Evolutionary conservation across 2,797 vertebrate genomes (phyloP).

Genomic region (Lithobates sylvaticus): DNA sequence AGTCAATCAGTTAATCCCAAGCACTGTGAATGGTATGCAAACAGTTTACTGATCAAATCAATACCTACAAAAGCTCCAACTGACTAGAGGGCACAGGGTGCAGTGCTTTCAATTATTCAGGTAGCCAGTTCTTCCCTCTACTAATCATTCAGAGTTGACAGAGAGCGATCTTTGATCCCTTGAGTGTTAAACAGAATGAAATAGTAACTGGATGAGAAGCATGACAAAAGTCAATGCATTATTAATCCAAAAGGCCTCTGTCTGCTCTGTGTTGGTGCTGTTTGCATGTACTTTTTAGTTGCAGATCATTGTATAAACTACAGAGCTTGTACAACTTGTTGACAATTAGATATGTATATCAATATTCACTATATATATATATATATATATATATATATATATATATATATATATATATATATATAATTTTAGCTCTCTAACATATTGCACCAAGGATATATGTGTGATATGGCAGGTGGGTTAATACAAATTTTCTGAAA

Average conservation of each 20-base stretch:
- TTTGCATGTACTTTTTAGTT: not conserved
- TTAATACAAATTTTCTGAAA: too few relatives aligned
- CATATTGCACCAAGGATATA: too few relatives aligned
- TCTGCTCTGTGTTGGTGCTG: not conserved
- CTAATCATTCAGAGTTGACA: conserved; percentile 47
- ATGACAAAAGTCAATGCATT: conserved; percentile 49
- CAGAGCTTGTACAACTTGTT: conserved; percentile 4
- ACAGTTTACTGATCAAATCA: conserved; percentile 9
- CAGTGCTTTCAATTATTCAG: conserved; percentile 41
- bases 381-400: not conserved
- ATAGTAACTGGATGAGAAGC: conserved; percentile 44
- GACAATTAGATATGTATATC: not conserved
- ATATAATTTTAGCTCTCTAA: too few relatives aligned
- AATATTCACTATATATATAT: not conserved
- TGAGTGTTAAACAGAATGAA: conserved; percentile 54
- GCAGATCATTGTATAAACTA: not conserved
- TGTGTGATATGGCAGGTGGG: too few relatives aligned
- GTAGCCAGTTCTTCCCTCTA: conserved; percentile 25
- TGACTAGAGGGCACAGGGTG: conserved; percentile 16
- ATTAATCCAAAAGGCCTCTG: conserved; percentile 37
- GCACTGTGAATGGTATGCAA: conserved; percentile 7
- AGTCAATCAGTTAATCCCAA: not conserved
- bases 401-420: not conserved
- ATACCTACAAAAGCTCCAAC: not conserved
- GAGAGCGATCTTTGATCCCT: conserved; percentile 51